Evolutionary conservation across 2,113 vertebrate species (phyloP).

Genomic region (Actenoides hombroni): DNA sequence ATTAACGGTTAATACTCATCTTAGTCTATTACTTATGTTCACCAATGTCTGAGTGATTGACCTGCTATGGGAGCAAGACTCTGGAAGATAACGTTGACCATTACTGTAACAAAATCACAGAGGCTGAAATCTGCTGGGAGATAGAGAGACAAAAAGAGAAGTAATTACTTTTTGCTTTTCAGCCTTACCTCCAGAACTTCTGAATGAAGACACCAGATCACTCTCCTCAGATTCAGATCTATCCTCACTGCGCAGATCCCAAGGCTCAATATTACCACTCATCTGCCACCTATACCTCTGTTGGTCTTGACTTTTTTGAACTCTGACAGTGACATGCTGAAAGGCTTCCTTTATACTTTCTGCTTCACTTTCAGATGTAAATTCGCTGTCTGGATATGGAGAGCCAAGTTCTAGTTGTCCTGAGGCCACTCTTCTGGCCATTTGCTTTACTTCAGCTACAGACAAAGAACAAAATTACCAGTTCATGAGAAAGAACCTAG

Average conservation of each 20-base stretch:
- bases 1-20: neutral
- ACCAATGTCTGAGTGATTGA: neutral
- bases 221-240: neutral
- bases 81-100: neutral
- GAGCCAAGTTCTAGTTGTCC: constrained; percentile 56
- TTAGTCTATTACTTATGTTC: neutral
- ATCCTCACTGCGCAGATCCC: neutral
- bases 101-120: neutral
- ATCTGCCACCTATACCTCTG: neutral
- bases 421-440: constrained; percentile 66
- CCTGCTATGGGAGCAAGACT: neutral
- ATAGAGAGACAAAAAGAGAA: neutral
- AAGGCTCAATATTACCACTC: neutral
- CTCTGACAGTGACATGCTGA: neutral
- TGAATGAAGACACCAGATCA: neutral
- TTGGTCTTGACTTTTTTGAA: neutral
- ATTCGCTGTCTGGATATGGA: neutral
- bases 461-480: neutral
- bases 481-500: neutral
- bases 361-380: constrained; percentile 43
- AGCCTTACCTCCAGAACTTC: constrained; percentile 35
- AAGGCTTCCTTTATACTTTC: neutral
- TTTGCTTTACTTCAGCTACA: constrained; percentile 73
- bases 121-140: neutral
- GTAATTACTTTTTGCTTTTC: neutral